Base-by-base conservation (phyloP, 2,797 vertebrate species). In the Neomorphus geoffroyi region DNA sequence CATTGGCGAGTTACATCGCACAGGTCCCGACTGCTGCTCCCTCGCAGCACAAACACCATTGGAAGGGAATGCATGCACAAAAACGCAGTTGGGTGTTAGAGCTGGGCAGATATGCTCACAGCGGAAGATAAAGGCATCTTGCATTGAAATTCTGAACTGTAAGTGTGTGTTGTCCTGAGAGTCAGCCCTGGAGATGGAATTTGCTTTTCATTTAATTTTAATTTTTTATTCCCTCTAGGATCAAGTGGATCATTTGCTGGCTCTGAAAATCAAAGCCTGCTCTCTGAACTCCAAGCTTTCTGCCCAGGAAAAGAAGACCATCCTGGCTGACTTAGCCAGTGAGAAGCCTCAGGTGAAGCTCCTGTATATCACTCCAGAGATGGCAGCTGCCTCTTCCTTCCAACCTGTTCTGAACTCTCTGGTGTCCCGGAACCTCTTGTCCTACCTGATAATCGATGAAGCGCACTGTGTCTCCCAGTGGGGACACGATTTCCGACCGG, bases 391-490 rank as follows among this genome's bases (percentile, higher is more conserved):
- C 1, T 90, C 98, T 10, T 98, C 98, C 17, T 99, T 99, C 97
- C 99, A 98, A 81, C 98, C 99, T 16, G 98, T 97, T 9, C 97
- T 99, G 93, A 98, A 93, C 23, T 98, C 97, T 18, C 97, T 99
- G 71, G 91, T 98, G 58, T 98, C 98, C 60, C 98, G 99, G 5
- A 95, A 97, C 33, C 98, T 99, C 50, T 96, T 99, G 54, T 98
- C 99, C 43, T 99, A 98, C 91, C 96, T 99, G 96, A 98, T 99
- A 5, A 98, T 99, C 17, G 99, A 99, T 18, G 99, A 99, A 96
- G 99, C 99, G 1, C 99, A 99, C 93, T 99, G 99, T 4, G 99
- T 99, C 67, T 99, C 99, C 32, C 99, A 99, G 97, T 99, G 99
- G 99, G 99, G 99, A 12, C 99, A 99, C 0, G 99, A 99, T 65